A percentile compares a stretch with the other conserved stretches of the same genome.
Evolutionary conservation across 2,888 invertebrate genomes (phyloP).

Genomic region (Protula sp.): DNA sequence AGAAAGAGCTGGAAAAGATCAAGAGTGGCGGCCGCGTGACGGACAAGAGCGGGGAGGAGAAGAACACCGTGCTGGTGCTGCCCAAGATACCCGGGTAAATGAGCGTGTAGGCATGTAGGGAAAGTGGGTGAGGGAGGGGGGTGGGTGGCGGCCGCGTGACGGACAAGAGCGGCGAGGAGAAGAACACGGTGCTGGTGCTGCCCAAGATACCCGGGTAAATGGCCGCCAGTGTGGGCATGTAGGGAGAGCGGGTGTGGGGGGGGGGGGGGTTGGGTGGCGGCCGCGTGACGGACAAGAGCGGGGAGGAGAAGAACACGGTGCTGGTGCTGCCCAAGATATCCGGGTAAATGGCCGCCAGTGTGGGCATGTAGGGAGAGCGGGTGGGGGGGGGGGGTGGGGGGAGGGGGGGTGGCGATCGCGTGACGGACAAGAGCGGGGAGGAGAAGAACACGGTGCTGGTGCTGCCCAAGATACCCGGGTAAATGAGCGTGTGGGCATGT

Average conservation of each 20-base stretch:
- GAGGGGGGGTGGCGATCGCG: constrained; percentile 23
- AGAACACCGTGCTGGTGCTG: constrained; percentile 51
- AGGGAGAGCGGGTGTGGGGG: constrained; percentile 48
- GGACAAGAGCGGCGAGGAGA: constrained; percentile 31
- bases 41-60: constrained; percentile 31
- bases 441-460: constrained; percentile 51
- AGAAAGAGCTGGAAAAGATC: constrained; percentile 40
- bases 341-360: constrained; percentile 41
- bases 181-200: constrained; percentile 51
- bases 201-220: constrained; percentile 46
- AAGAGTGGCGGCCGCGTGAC: constrained; percentile 19
- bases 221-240: no score
- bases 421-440: constrained; percentile 26
- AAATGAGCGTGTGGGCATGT: no score
- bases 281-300: constrained; percentile 24
- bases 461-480: constrained; percentile 46
- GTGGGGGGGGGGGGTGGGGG: constrained; percentile 40
- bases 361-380: constrained; percentile 45
- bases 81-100: constrained; percentile 46
- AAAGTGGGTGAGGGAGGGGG: constrained; percentile 39
- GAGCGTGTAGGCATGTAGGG: no score
- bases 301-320: constrained; percentile 48
- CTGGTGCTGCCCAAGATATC: constrained; percentile 47
- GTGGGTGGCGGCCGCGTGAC: constrained; percentile 19
- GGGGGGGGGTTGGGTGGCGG: constrained; percentile 28